Evolutionary conservation across 1,140 invertebrate species (phyloP), one percentile per base, ranked within the genome.

Genomic region (Oryctes rhinoceros): DNA sequence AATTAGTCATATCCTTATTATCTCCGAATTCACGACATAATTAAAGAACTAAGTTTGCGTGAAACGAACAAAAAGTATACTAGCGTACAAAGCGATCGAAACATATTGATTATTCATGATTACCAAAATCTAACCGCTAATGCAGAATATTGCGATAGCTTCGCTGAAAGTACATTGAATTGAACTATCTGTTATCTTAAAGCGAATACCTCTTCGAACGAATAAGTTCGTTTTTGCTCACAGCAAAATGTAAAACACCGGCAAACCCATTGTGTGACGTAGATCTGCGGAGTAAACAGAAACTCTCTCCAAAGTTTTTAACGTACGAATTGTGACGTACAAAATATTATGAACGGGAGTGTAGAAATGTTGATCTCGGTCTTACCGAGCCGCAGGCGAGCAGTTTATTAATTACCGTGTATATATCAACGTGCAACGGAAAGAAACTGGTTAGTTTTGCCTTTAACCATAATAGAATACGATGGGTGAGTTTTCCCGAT

Each of bases 401-500:
- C 37, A 24, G 11, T 30, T 20, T 15, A 71, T 35, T 20, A 71
- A 24, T 30, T 71, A 18, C 20, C 11, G 6, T n/a, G n/a, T 30
- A 37, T 71, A 71, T 71, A 71, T 35, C 65, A 71, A 35, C 24
- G 9, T 71, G 35, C 24, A 71, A 71, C 24, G 65, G 35, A 30
- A 71, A 71, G 65, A 71, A 71, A 71, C 65, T 71, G 35, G 65
- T 71, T 37, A 71, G 65, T 71, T 71, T 30, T 30, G 65, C 35
- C n/a, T 71, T 71, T 71, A 71, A 71, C 35, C 18, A 24, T 37
- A 37, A 71, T 35, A 7, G 4, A 35, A 10, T 11, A 71, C 10
- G 65, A 71, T 35, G 65, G 65, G 65, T 71, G 35, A 67, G 65
- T 67, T 24, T 24, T 71, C 10, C 11, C 37, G 6, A 10, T 30